Base-by-base conservation (phyloP, 1,140 invertebrate genomes). In the Drosophila pruinosa region DNA sequence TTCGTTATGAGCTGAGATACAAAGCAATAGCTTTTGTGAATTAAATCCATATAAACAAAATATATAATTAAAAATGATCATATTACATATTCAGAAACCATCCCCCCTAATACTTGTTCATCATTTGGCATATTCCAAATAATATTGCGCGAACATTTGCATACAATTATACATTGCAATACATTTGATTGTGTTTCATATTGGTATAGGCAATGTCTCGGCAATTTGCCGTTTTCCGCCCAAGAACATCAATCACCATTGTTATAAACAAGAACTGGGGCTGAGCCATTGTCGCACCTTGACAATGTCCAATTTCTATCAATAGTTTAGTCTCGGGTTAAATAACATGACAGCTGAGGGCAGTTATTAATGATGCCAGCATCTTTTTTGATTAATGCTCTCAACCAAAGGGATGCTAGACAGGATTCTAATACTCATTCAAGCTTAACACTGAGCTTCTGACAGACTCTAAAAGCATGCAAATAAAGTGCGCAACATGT, bases 351-450 rank as follows among this genome's bases (percentile, higher is more conserved):
- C 72, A 75, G 54, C 2, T 8, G 47, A 28, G 65, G 34, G 4
- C 61, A 75, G 54, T 75, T 75, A 75, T 75, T 72, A 72, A 75
- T 75, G 72, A 75, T 72, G 61, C 34, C 43, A 31, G 39, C 36
- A 38, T 47, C 36, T 39, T 43, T 58, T 72, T 75, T 75, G 69
- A 75, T 75, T 67, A 61, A 75, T 50, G 47, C 47, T 31, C 47
- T 15, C 24, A 17, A 6, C 6, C 26, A 12, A 34, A 10, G n/a
- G 10, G 19, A 21, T 17, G 31, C 24, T 19, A 24, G 19, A 7
- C 22, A 19, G 22, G 6, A 36, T 8, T 59, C 26, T 47, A 14
- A 26, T 26, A 24, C 41, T 4, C 3, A 38, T 38, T 28, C 47
- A 15, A 19, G 61, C 39, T 53, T 53, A 14, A 39, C 28, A 48